phyloP scores from a whole-genome alignment of 2,888 invertebrate species.

The Prosapia bicincta region DNA sequence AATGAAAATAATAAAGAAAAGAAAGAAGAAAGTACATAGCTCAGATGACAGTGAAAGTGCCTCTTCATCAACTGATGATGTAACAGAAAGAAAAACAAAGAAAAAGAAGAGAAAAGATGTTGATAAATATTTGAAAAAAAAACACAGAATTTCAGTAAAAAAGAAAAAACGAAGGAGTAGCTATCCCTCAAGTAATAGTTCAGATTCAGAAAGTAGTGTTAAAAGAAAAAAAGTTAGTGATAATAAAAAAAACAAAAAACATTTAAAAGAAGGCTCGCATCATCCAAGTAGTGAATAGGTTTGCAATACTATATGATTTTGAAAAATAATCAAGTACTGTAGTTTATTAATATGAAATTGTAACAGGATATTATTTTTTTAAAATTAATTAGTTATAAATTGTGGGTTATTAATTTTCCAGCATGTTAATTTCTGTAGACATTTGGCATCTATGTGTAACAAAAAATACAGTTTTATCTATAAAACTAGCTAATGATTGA shows the following conservation, averaged over 20 bases:
- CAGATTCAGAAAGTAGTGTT: slow-evolving; percentile 17
- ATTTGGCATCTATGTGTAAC: too few relatives aligned
- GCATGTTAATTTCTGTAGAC: too few relatives aligned
- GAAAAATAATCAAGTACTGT: background rate
- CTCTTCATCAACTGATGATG: slow-evolving; percentile 32
- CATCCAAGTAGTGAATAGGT: background rate
- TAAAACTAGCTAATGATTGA: too few relatives aligned
- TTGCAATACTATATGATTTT: too few relatives aligned
- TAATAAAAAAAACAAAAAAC: slow-evolving; percentile 28
- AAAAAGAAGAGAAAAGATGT: slow-evolving; percentile 34
- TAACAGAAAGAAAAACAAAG: slow-evolving; percentile 28
- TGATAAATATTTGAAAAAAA: slow-evolving; percentile 35
- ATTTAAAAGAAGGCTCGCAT: background rate
- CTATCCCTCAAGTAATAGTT: slow-evolving; percentile 35
- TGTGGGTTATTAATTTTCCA: too few relatives aligned
- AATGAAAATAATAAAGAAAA: slow-evolving; percentile 35
- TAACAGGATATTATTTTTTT: too few relatives aligned
- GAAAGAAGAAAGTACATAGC: slow-evolving; percentile 26
- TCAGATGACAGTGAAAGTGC: slow-evolving; percentile 36
- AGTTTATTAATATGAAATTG: too few relatives aligned
- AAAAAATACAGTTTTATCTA: too few relatives aligned
- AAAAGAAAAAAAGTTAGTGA: slow-evolving; percentile 18
- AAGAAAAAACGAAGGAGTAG: slow-evolving; percentile 44
- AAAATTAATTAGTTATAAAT: too few relatives aligned
- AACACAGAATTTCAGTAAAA: slow-evolving; percentile 15